A percentile compares a stretch with the other conserved stretches of the same genome.
Conservation (phyloP, 2,888 invertebrate species). For the Aspidiotus destructor region DNA sequence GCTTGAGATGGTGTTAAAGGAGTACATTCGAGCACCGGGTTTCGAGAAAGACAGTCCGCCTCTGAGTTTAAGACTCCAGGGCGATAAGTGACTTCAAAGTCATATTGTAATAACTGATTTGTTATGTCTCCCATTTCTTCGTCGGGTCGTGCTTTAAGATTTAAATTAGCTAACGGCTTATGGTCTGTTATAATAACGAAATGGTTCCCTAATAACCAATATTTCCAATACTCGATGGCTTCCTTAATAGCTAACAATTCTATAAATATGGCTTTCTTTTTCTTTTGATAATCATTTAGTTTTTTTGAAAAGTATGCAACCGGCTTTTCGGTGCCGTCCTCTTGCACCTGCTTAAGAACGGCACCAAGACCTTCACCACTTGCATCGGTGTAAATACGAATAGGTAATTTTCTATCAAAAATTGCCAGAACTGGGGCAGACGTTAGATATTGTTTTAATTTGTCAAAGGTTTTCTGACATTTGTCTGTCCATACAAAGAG, state of each 20-base stretch:
- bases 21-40: too few species aligned
- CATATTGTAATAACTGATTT: too few species aligned
- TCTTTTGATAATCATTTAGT: not conserved
- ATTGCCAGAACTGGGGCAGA: conserved; percentile 6
- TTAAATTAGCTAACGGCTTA: not conserved
- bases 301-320: too few species aligned
- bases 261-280: conserved; percentile 1
- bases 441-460: too few species aligned
- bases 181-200: not conserved
- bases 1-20: not conserved
- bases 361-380: not conserved
- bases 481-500: not conserved
- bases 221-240: not conserved
- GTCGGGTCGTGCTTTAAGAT: not conserved
- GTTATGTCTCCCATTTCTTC: not conserved
- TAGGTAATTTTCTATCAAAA: not conserved
- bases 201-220: not conserved
- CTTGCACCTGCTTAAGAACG: too few species aligned
- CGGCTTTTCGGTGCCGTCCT: too few species aligned
- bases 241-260: not conserved
- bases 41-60: too few species aligned
- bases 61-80: not conserved
- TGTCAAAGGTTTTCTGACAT: conserved; percentile 8
- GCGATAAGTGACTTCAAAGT: not conserved
- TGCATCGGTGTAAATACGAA: not conserved